Evolutionary conservation across 1,140 invertebrate genomes (phyloP).

Genomic region (Nasonia vitripennis): DNA sequence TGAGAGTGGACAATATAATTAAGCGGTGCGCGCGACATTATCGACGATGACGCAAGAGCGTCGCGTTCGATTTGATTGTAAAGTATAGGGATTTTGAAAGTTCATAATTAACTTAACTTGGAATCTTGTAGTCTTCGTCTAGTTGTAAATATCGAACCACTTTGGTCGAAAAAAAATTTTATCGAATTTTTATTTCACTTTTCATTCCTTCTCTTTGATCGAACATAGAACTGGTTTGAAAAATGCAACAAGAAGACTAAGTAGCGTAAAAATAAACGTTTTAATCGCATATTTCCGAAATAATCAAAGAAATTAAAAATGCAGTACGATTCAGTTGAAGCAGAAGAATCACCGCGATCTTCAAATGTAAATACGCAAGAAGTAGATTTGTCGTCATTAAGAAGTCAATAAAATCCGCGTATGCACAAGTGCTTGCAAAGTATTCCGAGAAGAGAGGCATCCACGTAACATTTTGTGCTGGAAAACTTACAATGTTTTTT

Average conservation of each 20-base stretch:
- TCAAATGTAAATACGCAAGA: not conserved
- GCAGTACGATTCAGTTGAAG: not conserved
- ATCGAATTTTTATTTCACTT: not conserved
- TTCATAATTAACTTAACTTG: no score
- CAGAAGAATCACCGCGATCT: not conserved
- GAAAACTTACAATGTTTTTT: slow-evolving; percentile 10
- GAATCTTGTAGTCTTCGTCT: no score
- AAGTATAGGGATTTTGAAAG: no score
- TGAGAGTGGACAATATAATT: no score
- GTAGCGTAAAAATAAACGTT: no score
- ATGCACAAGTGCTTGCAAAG: not conserved
- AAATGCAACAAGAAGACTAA: not conserved
- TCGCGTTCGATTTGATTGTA: no score
- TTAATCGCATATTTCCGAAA: no score
- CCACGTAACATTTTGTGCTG: not conserved
- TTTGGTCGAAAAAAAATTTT: not conserved
- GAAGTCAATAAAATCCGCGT: not conserved
- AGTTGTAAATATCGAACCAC: no score
- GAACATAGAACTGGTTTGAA: not conserved
- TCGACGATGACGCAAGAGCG: no score
- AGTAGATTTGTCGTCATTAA: slow-evolving; percentile 16
- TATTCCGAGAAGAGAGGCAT: not conserved
- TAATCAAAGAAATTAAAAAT: not conserved
- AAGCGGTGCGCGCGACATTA: no score
- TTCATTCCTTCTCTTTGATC: not conserved